These are phyloP conservation scores for Phymastichus coffea DNA, from an alignment of 1,140 invertebrate species.

Conservation along the genomic window DNA sequence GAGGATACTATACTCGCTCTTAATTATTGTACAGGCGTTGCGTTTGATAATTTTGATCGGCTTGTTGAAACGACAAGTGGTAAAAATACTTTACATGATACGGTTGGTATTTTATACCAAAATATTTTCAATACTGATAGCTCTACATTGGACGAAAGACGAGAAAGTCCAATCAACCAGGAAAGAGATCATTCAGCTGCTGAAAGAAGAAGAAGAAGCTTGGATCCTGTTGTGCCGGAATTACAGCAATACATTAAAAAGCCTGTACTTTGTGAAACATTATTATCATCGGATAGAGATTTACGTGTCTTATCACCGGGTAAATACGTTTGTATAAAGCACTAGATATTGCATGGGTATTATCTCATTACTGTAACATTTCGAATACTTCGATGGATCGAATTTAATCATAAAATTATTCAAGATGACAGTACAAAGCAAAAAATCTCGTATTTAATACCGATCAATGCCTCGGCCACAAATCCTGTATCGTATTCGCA, in stretches of 20 bases:
- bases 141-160: too few species aligned
- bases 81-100: constrained; percentile 52
- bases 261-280: constrained; percentile 29
- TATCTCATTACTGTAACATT: constrained; percentile 23
- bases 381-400: constrained; percentile 34
- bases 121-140: not conserved
- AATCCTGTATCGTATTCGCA: constrained; percentile 35
- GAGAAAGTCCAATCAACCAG: not conserved
- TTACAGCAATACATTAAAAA: constrained; percentile 33
- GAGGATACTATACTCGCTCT: not conserved
- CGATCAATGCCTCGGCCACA: constrained; percentile 44
- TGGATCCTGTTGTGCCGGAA: constrained; percentile 27
- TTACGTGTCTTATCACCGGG: not conserved
- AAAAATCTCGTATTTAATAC: constrained; percentile 36
- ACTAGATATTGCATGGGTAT: constrained; percentile 25
- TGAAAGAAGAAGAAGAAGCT: constrained; percentile 29
- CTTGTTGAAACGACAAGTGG: constrained; percentile 47
- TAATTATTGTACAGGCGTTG: constrained; percentile 28
- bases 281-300: constrained; percentile 13
- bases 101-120: constrained; percentile 37
- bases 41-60: constrained; percentile 46
- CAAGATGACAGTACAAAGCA: constrained; percentile 26
- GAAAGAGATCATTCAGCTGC: constrained; percentile 28
- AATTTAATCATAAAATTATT: constrained; percentile 29
- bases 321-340: not conserved